Percentiles rank a stretch among this genome's conserved stretches.
These are phyloP conservation scores for Drosophila austrosaltans DNA, from an alignment of 2,888 invertebrate genomes.

Conservation along the genomic window DNA sequence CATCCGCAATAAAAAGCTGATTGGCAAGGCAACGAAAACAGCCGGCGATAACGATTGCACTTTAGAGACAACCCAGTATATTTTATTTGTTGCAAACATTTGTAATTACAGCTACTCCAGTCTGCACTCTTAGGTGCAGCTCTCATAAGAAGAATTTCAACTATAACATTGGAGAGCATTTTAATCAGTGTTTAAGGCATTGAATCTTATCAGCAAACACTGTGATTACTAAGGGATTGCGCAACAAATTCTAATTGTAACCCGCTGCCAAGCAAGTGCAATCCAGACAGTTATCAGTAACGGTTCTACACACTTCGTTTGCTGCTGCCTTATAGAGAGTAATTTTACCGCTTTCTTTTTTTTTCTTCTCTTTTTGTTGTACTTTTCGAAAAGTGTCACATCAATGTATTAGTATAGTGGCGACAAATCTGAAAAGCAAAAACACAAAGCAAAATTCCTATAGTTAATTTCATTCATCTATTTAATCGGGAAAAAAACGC, in stretches of 20 bases:
- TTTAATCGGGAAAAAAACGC: conserved; percentile 10
- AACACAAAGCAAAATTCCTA: conserved; percentile 3
- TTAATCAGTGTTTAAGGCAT: conserved; percentile 35
- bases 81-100: conserved; percentile 23
- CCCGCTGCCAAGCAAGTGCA: conserved; percentile 7
- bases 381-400: conserved; percentile 10
- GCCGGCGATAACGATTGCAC: conserved; percentile 68
- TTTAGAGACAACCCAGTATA: conserved; percentile 32
- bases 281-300: conserved; percentile 14
- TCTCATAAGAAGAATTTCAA: neutral
- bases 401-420: too few species aligned
- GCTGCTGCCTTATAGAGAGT: conserved; percentile 6
- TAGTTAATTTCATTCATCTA: conserved; percentile 40
- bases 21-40: conserved; percentile 31
- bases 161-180: conserved; percentile 28
- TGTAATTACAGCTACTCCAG: conserved; percentile 30
- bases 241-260: conserved; percentile 48
- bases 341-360: neutral
- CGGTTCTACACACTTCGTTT: conserved; percentile 6
- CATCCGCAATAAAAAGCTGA: conserved; percentile 26
- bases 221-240: conserved; percentile 54
- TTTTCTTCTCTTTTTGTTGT: neutral
- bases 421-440: neutral
- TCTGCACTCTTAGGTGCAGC: conserved; percentile 10
- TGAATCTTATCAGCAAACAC: conserved; percentile 61